Evolutionary conservation across 2,888 invertebrate genomes (phyloP).

Genomic region (Agelastica alni): DNA sequence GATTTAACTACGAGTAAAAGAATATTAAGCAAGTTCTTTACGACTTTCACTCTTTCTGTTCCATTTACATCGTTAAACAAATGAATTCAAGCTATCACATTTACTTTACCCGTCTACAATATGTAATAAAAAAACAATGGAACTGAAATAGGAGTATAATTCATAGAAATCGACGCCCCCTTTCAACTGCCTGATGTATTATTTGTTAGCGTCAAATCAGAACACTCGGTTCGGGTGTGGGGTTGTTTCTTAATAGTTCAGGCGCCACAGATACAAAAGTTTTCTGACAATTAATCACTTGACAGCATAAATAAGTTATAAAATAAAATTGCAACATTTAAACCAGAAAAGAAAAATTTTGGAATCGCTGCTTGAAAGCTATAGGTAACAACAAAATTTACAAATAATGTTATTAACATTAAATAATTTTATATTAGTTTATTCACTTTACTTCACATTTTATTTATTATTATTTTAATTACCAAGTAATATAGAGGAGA

Average conservation of each 20-base stretch:
- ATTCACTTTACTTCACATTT: too few species aligned
- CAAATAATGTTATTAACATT: too few species aligned
- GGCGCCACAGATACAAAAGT: too few species aligned
- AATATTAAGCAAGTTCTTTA: background rate
- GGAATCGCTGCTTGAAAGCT: too few species aligned
- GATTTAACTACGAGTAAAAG: background rate
- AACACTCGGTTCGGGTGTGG: constrained; percentile 1
- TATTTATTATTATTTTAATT: too few species aligned
- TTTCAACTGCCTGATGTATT: constrained; percentile 21
- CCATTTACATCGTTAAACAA: constrained; percentile 1
- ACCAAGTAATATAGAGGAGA: too few species aligned
- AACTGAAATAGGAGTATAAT: constrained; percentile 11
- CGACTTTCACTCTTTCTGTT: background rate
- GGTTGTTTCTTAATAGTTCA: background rate
- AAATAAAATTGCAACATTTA: too few species aligned
- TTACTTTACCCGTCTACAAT: constrained; percentile 8
- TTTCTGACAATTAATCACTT: too few species aligned
- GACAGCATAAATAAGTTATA: too few species aligned
- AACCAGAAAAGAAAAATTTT: too few species aligned
- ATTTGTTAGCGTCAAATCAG: constrained; percentile 29
- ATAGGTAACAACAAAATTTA: too few species aligned
- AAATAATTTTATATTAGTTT: too few species aligned
- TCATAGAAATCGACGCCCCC: constrained; percentile 25
- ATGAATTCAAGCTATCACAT: constrained; percentile 8
- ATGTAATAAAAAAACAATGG: background rate